These are phyloP conservation scores for Australoheros facetus DNA, from an alignment of 2,797 vertebrate genomes.

Conservation along the genomic window DNA sequence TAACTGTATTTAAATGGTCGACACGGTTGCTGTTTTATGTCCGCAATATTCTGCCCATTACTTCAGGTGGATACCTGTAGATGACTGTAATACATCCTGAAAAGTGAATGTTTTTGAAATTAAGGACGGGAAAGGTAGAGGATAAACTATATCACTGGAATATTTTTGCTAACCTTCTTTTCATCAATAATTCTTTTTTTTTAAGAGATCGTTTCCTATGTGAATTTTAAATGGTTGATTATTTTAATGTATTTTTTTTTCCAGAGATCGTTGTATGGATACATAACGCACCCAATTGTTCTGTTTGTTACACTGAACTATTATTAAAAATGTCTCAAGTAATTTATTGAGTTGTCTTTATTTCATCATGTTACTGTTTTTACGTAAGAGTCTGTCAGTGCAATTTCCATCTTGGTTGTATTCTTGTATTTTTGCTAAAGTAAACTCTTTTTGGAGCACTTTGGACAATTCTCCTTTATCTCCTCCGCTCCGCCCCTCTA, in stretches of 20 bases:
- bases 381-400: neutral
- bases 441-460: constrained; percentile 4
- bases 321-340: constrained; percentile 76
- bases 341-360: constrained; percentile 20
- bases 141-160: constrained; percentile 58
- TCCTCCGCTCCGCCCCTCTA: neutral
- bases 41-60: neutral
- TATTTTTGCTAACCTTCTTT: constrained; percentile 49
- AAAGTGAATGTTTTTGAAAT: constrained; percentile 1
- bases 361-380: neutral
- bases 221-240: constrained; percentile 68
- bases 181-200: constrained; percentile 40
- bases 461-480: neutral
- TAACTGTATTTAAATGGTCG: constrained; percentile 12
- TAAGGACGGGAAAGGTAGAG: neutral
- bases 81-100: constrained; percentile 2
- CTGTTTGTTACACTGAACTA: constrained; percentile 68
- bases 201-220: constrained; percentile 66
- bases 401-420: neutral
- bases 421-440: constrained; percentile 7
- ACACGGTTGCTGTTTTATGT: neutral
- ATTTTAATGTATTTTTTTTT: constrained; percentile 67
- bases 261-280: constrained; percentile 43
- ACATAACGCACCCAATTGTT: constrained; percentile 55
- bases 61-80: neutral